These are phyloP conservation scores for Nymphalis c-album DNA, from an alignment of 2,888 invertebrate species.

Conservation along the genomic window DNA sequence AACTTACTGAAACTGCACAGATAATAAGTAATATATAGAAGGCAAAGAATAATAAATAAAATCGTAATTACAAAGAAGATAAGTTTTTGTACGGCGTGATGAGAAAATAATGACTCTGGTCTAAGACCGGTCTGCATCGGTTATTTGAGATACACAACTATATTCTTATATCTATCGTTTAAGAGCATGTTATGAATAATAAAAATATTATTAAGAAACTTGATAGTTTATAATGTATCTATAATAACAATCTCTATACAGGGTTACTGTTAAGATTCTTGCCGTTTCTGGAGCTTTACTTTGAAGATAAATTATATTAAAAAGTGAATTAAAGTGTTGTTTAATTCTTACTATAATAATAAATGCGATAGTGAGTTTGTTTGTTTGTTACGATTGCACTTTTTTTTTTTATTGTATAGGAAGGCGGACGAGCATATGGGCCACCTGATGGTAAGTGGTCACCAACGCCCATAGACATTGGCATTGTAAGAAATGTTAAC, in stretches of 20 bases:
- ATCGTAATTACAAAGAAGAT: slow-evolving; percentile 34
- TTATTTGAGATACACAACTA: slow-evolving; percentile 28
- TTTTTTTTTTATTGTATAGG: no score
- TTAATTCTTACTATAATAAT: no score
- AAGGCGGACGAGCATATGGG: no score
- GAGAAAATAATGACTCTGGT: slow-evolving; percentile 42
- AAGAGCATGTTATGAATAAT: slow-evolving; percentile 15
- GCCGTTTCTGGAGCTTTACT: no score
- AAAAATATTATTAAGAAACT: background rate
- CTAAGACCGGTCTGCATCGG: slow-evolving; percentile 36
- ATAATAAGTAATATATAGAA: slow-evolving; percentile 13
- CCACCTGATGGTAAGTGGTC: no score
- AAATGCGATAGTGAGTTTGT: no score
- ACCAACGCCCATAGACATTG: no score
- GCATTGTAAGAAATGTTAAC: no score
- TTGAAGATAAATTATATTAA: no score
- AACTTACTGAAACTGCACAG: background rate
- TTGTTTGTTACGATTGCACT: no score
- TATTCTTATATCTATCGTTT: slow-evolving; percentile 29
- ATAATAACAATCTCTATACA: background rate
- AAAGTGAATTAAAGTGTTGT: no score
- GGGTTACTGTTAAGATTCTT: no score
- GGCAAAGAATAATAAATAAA: slow-evolving; percentile 30
- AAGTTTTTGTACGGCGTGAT: slow-evolving; percentile 40
- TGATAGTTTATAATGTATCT: background rate